These are phyloP conservation scores for Harpalus rubripes DNA, from an alignment of 2,888 invertebrate genomes.

Conservation along the genomic window DNA sequence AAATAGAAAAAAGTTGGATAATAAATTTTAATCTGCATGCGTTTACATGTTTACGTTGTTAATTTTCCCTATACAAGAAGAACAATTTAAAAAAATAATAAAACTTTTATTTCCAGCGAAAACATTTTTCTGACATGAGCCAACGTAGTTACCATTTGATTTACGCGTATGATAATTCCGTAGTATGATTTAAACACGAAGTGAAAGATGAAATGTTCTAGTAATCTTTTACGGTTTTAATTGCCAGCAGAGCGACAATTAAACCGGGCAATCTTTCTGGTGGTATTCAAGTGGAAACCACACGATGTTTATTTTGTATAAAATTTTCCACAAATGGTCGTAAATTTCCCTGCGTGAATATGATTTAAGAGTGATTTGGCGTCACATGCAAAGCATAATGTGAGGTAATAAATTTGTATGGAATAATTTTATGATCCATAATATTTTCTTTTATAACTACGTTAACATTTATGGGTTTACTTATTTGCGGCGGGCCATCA, in stretches of 20 bases:
- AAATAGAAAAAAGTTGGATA: background rate
- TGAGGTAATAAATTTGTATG: slow-evolving; percentile 62
- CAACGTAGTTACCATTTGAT: background rate
- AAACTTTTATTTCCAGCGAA: background rate
- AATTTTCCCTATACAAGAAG: background rate
- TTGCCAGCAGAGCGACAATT: slow-evolving; percentile 16
- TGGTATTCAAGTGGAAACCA: slow-evolving; percentile 7
- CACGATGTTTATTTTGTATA: slow-evolving; percentile 55
- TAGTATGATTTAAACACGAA: slow-evolving; percentile 16
- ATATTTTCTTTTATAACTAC: slow-evolving; percentile 64
- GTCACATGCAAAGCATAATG: slow-evolving; percentile 59
- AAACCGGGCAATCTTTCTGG: slow-evolving; percentile 31
- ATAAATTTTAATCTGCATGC: background rate
- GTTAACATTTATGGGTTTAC: slow-evolving; percentile 61
- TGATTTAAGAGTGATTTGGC: slow-evolving; percentile 61
- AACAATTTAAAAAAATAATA: slow-evolving; percentile 1
- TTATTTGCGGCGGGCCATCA: slow-evolving; percentile 52
- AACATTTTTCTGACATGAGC: slow-evolving; percentile 7
- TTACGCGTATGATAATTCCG: slow-evolving; percentile 27
- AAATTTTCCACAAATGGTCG: slow-evolving; percentile 56
- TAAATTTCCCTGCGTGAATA: slow-evolving; percentile 62
- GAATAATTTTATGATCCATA: slow-evolving; percentile 63
- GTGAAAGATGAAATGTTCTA: slow-evolving; percentile 25
- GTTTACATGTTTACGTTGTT: background rate
- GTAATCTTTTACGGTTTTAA: slow-evolving; percentile 34